Evolutionary conservation across 2,888 invertebrate genomes (phyloP), one percentile per base, ranked within the genome.

Genomic region (Ectobius pallidus): DNA sequence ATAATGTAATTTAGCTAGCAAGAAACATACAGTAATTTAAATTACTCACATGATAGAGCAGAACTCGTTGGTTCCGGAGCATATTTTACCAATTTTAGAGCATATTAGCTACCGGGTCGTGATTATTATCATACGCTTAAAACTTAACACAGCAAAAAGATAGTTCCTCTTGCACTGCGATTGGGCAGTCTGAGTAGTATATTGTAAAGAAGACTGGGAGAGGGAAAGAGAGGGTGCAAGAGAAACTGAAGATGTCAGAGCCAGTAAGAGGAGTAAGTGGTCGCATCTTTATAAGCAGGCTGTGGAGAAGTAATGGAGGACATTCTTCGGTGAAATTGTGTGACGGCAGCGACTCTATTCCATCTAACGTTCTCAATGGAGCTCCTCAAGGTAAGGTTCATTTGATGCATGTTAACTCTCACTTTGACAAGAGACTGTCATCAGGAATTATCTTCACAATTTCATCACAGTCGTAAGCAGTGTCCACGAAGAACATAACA

Each of bases 211-310:
- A n/a, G n/a, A n/a, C 34, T 7, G 34, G n/a, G 58, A 30, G 30
- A 30, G 32, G 27, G 58, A 30, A 27, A 46, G 46, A n/a, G 58
- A 58, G 27, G 58, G 11, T 14, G 11, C 14, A 16, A n/a, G 58
- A 30, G 58, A 58, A 58, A 58, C 58, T 30, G 58, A 58, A 58
- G 58, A 58, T 58, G 58, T 58, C 52, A 20, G 22, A 52, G 25
- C 52, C 25, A 25, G 25, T 2, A n/a, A 25, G 52, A 20, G 52
- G 52, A 52, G 52, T 25, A n/a, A n/a, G n/a, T n/a, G n/a, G 32
- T 58, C 30, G 32, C 32, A 16, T 16, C 58, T 58, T 30, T 58
- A 58, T 58, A 58, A 58, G 30, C 25, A 58, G 58, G 27, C 16
- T 16, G 2, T 1, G 1, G 4, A 27, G 30, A 2, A 1, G 32